phyloP scores from a whole-genome alignment of 2,113 vertebrate genomes.

The Rhinichthys klamathensis region DNA sequence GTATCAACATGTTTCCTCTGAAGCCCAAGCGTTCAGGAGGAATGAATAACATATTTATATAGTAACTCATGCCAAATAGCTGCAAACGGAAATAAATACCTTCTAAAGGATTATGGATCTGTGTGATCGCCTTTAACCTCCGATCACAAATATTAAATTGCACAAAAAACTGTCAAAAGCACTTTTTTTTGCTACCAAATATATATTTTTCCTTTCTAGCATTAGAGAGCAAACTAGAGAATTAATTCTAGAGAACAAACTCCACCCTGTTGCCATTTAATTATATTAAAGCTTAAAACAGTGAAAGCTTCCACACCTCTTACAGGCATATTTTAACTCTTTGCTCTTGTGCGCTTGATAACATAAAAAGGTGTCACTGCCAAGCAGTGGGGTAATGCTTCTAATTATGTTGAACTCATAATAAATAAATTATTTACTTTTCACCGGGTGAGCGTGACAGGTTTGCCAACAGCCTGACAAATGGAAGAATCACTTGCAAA shows the following conservation, averaged over 20 bases:
- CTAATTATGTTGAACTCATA: conserved; percentile 81
- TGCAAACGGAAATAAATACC: conserved; percentile 74
- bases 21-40: conserved; percentile 64
- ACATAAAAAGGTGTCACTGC: conserved; percentile 77
- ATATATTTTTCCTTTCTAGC: conserved; percentile 50
- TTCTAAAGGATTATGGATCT: conserved; percentile 65
- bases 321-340: conserved; percentile 71
- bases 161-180: conserved; percentile 65
- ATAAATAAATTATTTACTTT: conserved; percentile 79
- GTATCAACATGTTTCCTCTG: conserved; percentile 67
- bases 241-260: conserved; percentile 47
- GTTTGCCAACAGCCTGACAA: conserved; percentile 76
- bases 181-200: conserved; percentile 57
- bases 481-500: conserved; percentile 67
- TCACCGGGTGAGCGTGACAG: conserved; percentile 78
- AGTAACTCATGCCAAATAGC: conserved; percentile 72
- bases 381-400: conserved; percentile 69
- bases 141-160: conserved; percentile 7
- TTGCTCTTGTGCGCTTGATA: conserved; percentile 74
- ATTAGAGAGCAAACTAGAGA: too few species aligned
- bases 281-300: conserved; percentile 76
- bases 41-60: conserved; percentile 75
- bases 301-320: conserved; percentile 70
- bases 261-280: conserved; percentile 70
- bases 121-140: conserved; percentile 52